Base-by-base conservation (phyloP, 2,888 invertebrate genomes). In the Lepidocyrtoides sp. region DNA sequence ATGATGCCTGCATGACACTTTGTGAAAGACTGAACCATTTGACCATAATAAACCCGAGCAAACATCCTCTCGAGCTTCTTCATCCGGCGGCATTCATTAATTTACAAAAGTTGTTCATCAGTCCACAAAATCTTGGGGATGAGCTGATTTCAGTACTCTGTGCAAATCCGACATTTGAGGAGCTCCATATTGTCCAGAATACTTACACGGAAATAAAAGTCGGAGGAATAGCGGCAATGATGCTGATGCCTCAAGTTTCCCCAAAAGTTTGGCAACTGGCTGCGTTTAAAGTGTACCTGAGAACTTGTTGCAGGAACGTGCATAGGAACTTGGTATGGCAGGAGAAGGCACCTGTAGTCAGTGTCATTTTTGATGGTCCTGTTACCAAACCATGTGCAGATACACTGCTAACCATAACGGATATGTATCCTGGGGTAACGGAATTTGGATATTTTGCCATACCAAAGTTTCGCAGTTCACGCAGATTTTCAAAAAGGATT, bases 21-120 rank as follows among this genome's bases (percentile, higher is more conserved):
- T 96, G 96, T 85, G 96, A 96, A 69, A 96, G 96, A 4, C 95
- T 98, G 94, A 95, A 95, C 20, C 96, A 96, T 0, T 95, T 98
- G 29, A 96, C 96, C 88, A 95, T 98, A n/a, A 96, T 98, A 7
- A 98, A 98, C 95, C 96, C 97, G 2, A 97, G 98, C 0, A 97
- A 96, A 94, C 95, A 96, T 4, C 96, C 96, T 72, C 97, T 97
- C 94, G 97, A 97, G 41, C 95, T 98, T 23, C 95, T 97, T 91
- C 97, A 98, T 94, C 96, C 97, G 32, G 97, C 97, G 0, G 96
- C 97, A 36, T 98, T 98, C 95, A 95, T 97, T 29, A 97, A 97
- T 95, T 96, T 98, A 86, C 95, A 83, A 17, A 79, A 93, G 29
- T 81, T 94, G 1, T 91, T 91, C 89, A 92, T 94, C 8, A 93